These are phyloP conservation scores for Pegoplata infirma DNA, from an alignment of 2,888 invertebrate genomes.

Conservation along the genomic window DNA sequence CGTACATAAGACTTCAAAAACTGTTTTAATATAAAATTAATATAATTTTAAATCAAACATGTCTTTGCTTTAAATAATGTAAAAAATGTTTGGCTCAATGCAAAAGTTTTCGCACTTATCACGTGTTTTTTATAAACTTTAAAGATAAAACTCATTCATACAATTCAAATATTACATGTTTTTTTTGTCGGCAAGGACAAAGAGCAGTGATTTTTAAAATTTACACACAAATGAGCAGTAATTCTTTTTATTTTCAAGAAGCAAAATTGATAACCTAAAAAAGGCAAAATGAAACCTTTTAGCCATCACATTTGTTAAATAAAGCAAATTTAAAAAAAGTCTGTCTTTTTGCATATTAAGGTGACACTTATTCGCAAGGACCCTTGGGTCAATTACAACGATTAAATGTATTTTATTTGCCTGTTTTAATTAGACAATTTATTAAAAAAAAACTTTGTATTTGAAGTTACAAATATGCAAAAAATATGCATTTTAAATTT, in stretches of 20 bases:
- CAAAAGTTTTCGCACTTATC: slow-evolving; percentile 8
- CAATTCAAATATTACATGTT: not conserved
- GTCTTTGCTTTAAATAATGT: not conserved
- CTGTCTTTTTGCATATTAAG: too few species aligned
- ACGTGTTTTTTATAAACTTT: slow-evolving; percentile 7
- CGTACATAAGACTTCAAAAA: too few species aligned
- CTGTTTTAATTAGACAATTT: too few species aligned
- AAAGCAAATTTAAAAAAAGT: too few species aligned
- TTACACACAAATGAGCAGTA: slow-evolving; percentile 13
- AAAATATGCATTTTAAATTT: too few species aligned
- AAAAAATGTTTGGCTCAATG: not conserved
- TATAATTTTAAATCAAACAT: not conserved
- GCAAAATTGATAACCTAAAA: not conserved
- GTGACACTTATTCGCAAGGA: not conserved
- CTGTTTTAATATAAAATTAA: too few species aligned
- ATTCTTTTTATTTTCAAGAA: not conserved
- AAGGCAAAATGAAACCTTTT: slow-evolving; percentile 10
- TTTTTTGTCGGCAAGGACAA: not conserved
- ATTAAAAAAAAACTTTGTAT: too few species aligned
- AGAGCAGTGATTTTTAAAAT: slow-evolving; percentile 1
- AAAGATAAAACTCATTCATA: not conserved
- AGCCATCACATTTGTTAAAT: slow-evolving; percentile 2
- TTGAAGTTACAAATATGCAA: too few species aligned
- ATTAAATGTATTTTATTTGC: too few species aligned
- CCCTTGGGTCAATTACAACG: too few species aligned